Conservation (phyloP, 2,888 invertebrate species). For the Parnassius orleans region DNA sequence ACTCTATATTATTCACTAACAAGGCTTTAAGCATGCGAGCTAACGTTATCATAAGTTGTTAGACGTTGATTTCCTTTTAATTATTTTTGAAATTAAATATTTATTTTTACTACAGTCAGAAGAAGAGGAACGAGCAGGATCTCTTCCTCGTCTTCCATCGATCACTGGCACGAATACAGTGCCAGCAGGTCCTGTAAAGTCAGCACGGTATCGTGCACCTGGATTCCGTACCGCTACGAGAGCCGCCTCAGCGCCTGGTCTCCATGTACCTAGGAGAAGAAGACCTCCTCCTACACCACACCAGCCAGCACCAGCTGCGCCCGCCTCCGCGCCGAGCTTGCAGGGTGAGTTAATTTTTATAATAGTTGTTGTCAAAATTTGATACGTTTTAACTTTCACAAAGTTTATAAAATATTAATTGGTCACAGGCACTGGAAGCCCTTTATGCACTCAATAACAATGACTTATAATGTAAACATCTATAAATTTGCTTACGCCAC, state of each 20-base stretch:
- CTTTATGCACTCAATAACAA: too few relatives aligned
- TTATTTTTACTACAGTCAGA: constrained; percentile 56
- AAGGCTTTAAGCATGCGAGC: too few relatives aligned
- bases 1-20: too few relatives aligned
- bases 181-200: constrained; percentile 87
- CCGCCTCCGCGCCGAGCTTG: constrained; percentile 71
- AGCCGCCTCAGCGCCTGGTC: constrained; percentile 87
- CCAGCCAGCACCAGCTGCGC: constrained; percentile 66
- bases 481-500: too few relatives aligned
- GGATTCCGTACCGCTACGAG: constrained; percentile 89
- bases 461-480: too few relatives aligned
- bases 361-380: too few relatives aligned
- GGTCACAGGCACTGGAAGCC: too few relatives aligned
- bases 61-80: too few relatives aligned
- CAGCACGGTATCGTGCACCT: constrained; percentile 92
- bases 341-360: constrained; percentile 78
- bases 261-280: constrained; percentile 84
- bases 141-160: constrained; percentile 87
- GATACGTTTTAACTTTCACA: too few relatives aligned
- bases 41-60: too few relatives aligned
- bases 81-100: too few relatives aligned
- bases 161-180: constrained; percentile 67
- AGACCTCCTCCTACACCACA: constrained; percentile 68
- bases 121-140: constrained; percentile 85
- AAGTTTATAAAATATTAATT: too few relatives aligned